Evolutionary conservation across 1,140 invertebrate species (phyloP).

Genomic region (Plectrocnemia conspersa): DNA sequence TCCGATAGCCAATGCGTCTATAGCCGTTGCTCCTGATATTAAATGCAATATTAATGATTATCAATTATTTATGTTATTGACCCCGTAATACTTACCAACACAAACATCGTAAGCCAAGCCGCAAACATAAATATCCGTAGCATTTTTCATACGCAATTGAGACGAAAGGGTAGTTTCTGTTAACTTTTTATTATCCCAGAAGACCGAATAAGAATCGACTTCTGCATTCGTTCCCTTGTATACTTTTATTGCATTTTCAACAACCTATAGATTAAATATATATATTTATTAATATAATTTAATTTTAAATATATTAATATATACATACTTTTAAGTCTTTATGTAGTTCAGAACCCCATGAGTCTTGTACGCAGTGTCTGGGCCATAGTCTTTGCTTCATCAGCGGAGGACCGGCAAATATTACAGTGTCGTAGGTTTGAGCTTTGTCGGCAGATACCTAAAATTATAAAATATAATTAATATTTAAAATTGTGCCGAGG

Average conservation of each 20-base stretch:
- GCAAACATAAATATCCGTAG: conserved; percentile 92
- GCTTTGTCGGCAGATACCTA: conserved; percentile 66
- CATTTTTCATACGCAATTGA: conserved; percentile 71
- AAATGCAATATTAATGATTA: conserved; percentile 32
- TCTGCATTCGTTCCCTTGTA: conserved; percentile 93
- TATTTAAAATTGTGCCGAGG: no score
- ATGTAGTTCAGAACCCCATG: conserved; percentile 91
- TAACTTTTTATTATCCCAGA: conserved; percentile 94
- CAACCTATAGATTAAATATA: conserved; percentile 45
- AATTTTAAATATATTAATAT: conserved; percentile 10
- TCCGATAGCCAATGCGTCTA: conserved; percentile 80
- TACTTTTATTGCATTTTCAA: conserved; percentile 73
- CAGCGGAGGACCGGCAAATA: conserved; percentile 79
- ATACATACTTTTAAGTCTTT: conserved; percentile 75
- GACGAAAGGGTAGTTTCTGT: conserved; percentile 80
- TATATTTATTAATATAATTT: not conserved
- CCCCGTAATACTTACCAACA: conserved; percentile 73
- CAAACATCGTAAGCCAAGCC: conserved; percentile 96
- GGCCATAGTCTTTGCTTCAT: conserved; percentile 91
- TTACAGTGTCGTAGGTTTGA: conserved; percentile 82
- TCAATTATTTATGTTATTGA: no score
- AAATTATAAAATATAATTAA: conserved; percentile 2
- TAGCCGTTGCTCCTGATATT: conserved; percentile 71
- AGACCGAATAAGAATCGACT: conserved; percentile 96
- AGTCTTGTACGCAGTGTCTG: conserved; percentile 89